Evolutionary conservation across 37 sponge, comb jelly and placozoan species (phyloP).

Genomic region (Dysidea cf. avara): DNA sequence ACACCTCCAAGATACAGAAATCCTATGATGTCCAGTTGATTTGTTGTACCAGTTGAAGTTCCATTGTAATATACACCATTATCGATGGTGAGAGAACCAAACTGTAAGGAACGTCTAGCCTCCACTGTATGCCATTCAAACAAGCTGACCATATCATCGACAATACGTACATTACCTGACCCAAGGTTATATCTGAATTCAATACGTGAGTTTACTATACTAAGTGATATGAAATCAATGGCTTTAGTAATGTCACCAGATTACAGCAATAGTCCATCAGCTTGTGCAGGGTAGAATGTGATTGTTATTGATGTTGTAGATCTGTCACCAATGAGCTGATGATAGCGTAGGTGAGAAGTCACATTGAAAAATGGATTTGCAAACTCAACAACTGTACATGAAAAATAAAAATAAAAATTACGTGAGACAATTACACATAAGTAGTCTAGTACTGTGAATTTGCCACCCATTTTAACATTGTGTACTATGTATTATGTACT

Average conservation of each 20-base stretch:
- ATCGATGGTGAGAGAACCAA: constrained; percentile 40
- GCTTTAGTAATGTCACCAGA: constrained; percentile 22
- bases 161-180: constrained; percentile 31
- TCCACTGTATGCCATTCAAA: constrained; percentile 34
- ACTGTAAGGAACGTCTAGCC: constrained; percentile 5
- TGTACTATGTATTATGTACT: no score
- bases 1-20: constrained; percentile 47
- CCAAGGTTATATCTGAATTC: constrained; percentile 65
- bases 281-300: constrained; percentile 22
- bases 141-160: constrained; percentile 8
- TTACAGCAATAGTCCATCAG: constrained; percentile 51
- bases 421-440: constrained; percentile 12
- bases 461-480: no score
- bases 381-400: constrained; percentile 9
- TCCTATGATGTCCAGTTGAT: constrained; percentile 32
- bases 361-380: constrained; percentile 37
- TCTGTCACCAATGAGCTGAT: neutral
- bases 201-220: constrained; percentile 22
- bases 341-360: constrained; percentile 34
- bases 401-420: neutral
- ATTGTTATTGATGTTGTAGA: neutral
- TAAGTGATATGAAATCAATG: constrained; percentile 52
- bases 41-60: constrained; percentile 13
- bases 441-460: neutral
- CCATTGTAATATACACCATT: neutral